Conservation (phyloP, 92 coral and sea anemone species). For the Epizoanthus stellaris region DNA sequence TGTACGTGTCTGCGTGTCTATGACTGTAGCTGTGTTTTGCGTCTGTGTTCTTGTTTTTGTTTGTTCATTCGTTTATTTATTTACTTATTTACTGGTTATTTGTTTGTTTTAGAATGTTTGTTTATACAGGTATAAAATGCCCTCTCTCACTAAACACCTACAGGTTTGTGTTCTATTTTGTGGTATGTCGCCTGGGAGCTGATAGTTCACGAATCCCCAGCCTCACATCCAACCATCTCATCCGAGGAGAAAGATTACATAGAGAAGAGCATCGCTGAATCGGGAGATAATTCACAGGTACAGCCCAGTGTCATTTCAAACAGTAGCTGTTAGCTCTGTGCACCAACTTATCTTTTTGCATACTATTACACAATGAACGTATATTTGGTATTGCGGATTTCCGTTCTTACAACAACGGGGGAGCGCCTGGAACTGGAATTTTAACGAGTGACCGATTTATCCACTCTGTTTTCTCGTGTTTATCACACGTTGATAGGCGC, state of each 20-base stretch:
- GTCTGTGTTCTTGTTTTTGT: neutral
- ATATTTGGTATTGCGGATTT: too few species aligned
- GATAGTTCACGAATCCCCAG: slow-evolving; percentile 89
- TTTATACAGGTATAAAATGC: neutral
- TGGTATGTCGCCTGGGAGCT: slow-evolving; percentile 98
- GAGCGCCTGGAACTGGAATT: too few species aligned
- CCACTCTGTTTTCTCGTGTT: too few species aligned
- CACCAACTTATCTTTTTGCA: too few species aligned
- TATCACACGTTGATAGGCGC: too few species aligned
- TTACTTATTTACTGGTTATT: too few species aligned
- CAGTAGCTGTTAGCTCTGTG: too few species aligned
- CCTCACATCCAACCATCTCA: slow-evolving; percentile 91
- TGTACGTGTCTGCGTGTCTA: neutral
- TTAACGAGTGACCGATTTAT: too few species aligned
- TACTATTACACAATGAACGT: too few species aligned
- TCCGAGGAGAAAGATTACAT: slow-evolving; percentile 80
- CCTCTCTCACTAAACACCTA: neutral
- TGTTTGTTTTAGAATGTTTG: neutral
- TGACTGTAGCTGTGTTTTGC: neutral
- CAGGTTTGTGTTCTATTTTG: slow-evolving; percentile 78
- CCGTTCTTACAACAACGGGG: too few species aligned
- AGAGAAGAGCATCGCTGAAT: slow-evolving; percentile 80
- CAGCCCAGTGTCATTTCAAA: neutral
- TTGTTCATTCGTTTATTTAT: neutral
- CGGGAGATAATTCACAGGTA: slow-evolving; percentile 79